Evolutionary conservation across 2,113 vertebrate species (phyloP).

Genomic region (Albula glossodonta): DNA sequence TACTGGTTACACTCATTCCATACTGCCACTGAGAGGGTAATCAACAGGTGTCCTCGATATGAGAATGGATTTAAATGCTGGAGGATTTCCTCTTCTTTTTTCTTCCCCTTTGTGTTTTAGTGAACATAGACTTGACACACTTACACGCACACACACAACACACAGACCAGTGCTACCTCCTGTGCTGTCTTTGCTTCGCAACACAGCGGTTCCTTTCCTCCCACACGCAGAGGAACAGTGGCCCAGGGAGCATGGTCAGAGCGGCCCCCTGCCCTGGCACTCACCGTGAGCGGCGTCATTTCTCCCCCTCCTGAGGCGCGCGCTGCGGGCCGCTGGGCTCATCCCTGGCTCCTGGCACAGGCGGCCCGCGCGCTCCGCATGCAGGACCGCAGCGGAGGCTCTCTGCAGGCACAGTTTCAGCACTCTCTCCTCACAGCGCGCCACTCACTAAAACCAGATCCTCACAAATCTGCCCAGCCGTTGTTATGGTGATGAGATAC

Average conservation of each 20-base stretch:
- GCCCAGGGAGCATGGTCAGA: conserved; percentile 15
- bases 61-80: neutral
- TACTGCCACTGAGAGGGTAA: neutral
- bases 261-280: conserved; percentile 34
- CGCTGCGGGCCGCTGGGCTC: conserved; percentile 39
- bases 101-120: no score
- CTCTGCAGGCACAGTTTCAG: neutral
- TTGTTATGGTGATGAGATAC: conserved; percentile 79
- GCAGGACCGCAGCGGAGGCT: no score
- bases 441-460: conserved; percentile 2
- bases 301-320: conserved; percentile 45
- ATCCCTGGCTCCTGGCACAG: conserved; percentile 29
- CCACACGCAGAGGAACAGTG: neutral
- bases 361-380: no score
- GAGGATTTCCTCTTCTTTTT: neutral
- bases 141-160: neutral
- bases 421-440: neutral
- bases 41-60: neutral
- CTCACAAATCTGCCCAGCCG: conserved; percentile 53
- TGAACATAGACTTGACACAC: no score
- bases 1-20: no score
- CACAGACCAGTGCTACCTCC: neutral
- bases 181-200: neutral
- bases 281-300: conserved; percentile 60
- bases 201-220: conserved; percentile 26